Evolutionary conservation across 2,888 invertebrate genomes (phyloP), one percentile per base, ranked within the genome.

Genomic region (Nudaria mundana): DNA sequence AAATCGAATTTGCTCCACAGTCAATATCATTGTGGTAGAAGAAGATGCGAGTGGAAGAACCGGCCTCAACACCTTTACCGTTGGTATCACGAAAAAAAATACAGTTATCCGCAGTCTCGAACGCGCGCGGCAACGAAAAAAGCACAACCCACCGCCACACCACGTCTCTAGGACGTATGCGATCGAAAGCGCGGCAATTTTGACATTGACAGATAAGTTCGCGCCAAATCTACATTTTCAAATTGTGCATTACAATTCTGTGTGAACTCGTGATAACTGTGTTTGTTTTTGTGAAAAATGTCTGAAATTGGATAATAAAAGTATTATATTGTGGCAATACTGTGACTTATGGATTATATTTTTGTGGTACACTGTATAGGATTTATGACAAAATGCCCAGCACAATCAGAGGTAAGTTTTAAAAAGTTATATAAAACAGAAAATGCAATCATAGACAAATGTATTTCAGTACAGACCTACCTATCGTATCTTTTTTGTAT

Each of bases 41-140:
- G 75, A 76, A 72, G 77, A 77, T 69, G 64, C 66, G 54, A 58
- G 56, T 60, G 59, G 66, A 51, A 73, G 70, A 82, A 81, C 82
- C 81, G 81, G 81, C 80, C 69, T 64, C 36, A 49, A 52, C 73
- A 78, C 86, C 83, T 86, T 85, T 85, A 85, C 72, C 63, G 66
- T 64, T 73, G 63, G 74, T 72, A 81, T 76, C 81, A 81, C 82
- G 79, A 86, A 87, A 88, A 87, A 76, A 85, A 85, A 76, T 85
- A 87, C 86, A 84, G 87, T 87, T 88, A 87, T 52, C 65, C 57
- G 51, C 50, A 69, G 74, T 62, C 66, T 67, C 75, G 75, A 71
- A 71, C 71, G 67, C 64, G 69, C 69, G 63, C 60, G 65, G 72
- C 75, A 54, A 63, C 76, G 81, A 85, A 86, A 86, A 87, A 86